A percentile compares a stretch with the other conserved stretches of the same genome.
phyloP scores from a whole-genome alignment of 1,140 invertebrate genomes.

The Riptortus pedestris region DNA sequence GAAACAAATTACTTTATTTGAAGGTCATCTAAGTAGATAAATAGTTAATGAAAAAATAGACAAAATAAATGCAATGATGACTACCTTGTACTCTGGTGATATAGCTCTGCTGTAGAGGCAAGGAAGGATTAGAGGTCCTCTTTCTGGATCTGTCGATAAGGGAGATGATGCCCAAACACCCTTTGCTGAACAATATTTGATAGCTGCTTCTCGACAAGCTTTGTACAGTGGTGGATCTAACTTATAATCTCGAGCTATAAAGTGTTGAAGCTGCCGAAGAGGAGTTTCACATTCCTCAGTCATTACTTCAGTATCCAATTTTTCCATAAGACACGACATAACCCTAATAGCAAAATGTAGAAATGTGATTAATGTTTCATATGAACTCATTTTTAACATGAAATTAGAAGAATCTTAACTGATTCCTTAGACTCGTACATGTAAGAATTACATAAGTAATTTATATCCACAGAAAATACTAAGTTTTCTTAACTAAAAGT shows the following conservation, averaged over 20 bases:
- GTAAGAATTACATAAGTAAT: too few species aligned
- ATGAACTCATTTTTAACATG: too few species aligned
- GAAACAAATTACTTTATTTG: too few species aligned
- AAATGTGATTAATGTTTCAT: neutral
- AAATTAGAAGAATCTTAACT: too few species aligned
- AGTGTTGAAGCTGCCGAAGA: conserved; percentile 92
- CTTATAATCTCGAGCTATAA: conserved; percentile 87
- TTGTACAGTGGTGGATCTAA: conserved; percentile 81
- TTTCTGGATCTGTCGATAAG: conserved; percentile 45
- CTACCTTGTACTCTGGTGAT: conserved; percentile 11
- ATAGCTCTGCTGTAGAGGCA: conserved; percentile 71
- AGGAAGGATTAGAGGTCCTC: conserved; percentile 71
- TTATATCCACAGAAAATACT: too few species aligned
- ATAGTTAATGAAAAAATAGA: too few species aligned
- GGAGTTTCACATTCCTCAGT: conserved; percentile 78
- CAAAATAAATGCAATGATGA: too few species aligned
- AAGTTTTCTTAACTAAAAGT: too few species aligned
- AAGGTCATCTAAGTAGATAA: too few species aligned
- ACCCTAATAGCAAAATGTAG: conserved; percentile 49
- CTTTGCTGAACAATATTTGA: conserved; percentile 66
- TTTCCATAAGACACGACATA: conserved; percentile 88
- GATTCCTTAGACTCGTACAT: too few species aligned
- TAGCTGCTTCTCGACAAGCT: conserved; percentile 78
- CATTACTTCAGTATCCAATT: conserved; percentile 77
- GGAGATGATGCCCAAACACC: conserved; percentile 61